These are phyloP conservation scores for Amphiura filiformis DNA, from an alignment of 35 echinoderm and acorn worm species.

Conservation along the genomic window DNA sequence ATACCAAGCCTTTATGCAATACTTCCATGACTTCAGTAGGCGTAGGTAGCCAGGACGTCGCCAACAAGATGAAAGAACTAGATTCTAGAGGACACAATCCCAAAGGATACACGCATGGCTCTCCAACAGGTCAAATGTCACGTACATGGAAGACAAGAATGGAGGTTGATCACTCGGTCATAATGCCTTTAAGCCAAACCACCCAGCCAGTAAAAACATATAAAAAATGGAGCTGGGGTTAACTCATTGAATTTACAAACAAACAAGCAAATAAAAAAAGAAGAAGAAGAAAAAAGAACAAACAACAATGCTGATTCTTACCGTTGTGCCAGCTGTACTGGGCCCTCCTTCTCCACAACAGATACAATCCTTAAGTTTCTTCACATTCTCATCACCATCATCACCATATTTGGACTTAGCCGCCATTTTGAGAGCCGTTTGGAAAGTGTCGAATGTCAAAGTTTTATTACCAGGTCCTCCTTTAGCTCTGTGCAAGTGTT, in stretches of 20 bases:
- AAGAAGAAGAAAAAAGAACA: no score
- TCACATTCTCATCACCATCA: slow-evolving; percentile 28
- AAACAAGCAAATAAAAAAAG: no score
- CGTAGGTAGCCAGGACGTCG: neutral
- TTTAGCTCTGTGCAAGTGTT: slow-evolving; percentile 76
- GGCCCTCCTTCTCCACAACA: slow-evolving; percentile 16
- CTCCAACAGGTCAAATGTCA: no score
- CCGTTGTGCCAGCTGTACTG: slow-evolving; percentile 49
- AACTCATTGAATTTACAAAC: no score
- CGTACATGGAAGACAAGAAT: no score
- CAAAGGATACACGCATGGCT: no score
- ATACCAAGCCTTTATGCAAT: neutral
- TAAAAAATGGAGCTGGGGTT: no score
- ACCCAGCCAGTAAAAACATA: no score
- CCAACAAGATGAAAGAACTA: neutral
- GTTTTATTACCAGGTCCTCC: slow-evolving; percentile 43
- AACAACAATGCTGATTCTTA: no score
- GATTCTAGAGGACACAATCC: no score
- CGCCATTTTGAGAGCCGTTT: slow-evolving; percentile 31
- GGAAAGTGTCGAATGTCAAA: slow-evolving; percentile 47
- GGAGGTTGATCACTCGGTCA: no score
- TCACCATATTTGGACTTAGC: slow-evolving; percentile 66
- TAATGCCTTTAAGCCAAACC: no score
- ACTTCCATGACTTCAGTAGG: neutral
- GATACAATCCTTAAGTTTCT: slow-evolving; percentile 48